These are phyloP conservation scores for Cancer borealis DNA, from an alignment of 2,888 invertebrate species.

Conservation along the genomic window DNA sequence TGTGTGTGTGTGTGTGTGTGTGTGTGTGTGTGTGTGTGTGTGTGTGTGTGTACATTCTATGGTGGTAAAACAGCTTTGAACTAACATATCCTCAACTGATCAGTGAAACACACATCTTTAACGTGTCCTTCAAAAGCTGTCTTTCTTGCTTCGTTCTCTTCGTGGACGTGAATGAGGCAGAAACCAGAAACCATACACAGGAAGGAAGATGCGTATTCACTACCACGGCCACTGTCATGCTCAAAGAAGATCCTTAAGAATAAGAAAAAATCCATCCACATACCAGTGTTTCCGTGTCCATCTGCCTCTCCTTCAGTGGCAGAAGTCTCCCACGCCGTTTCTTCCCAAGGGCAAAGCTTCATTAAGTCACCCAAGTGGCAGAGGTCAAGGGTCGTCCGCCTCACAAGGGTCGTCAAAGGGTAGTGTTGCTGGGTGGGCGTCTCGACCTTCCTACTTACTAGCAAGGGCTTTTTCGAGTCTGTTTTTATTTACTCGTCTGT, in stretches of 20 bases:
- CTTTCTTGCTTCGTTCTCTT: not conserved
- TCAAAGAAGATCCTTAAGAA: not conserved
- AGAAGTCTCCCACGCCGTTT: not conserved
- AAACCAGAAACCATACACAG: not conserved
- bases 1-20: not conserved
- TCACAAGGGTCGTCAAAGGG: constrained; percentile 15
- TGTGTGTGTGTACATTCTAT: too few species aligned
- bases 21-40: not conserved
- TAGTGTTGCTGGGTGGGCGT: constrained; percentile 30
- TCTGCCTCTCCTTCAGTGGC: not conserved
- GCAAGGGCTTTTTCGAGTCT: not conserved
- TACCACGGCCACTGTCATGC: not conserved
- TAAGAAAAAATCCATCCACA: not conserved
- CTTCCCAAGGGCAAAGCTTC: not conserved
- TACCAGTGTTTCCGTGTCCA: not conserved
- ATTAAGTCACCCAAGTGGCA: constrained; percentile 28
- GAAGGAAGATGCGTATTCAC: not conserved
- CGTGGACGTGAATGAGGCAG: not conserved
- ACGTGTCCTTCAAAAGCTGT: not conserved
- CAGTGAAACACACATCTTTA: not conserved
- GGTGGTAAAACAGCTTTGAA: not conserved
- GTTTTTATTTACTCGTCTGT: not conserved
- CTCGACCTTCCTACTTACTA: not conserved
- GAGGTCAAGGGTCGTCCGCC: constrained; percentile 27
- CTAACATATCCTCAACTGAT: not conserved